Percentiles rank a stretch among this genome's conserved stretches.
These are phyloP conservation scores for Plutella xylostella DNA, from an alignment of 2,888 invertebrate species.

Conservation along the genomic window DNA sequence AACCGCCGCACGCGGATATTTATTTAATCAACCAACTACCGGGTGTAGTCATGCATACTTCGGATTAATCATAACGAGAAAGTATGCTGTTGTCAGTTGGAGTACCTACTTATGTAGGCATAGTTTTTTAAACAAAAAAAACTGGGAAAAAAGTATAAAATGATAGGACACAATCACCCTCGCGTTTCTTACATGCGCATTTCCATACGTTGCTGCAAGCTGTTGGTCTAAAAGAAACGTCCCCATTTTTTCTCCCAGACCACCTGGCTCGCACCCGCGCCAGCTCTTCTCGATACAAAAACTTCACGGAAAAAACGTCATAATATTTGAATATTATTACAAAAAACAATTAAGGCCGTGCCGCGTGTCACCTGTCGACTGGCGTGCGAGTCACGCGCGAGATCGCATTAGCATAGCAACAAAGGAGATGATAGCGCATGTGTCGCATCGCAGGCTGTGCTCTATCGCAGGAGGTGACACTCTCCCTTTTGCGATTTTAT, in stretches of 20 bases:
- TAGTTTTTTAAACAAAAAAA: too few relatives aligned
- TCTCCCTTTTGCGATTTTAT: slow-evolving; percentile 29
- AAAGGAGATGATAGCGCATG: slow-evolving; percentile 23
- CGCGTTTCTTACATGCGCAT: too few relatives aligned
- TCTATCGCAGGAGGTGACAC: slow-evolving; percentile 28
- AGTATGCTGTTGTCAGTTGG: too few relatives aligned
- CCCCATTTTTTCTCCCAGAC: slow-evolving; percentile 41
- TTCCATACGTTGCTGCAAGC: too few relatives aligned
- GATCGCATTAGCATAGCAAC: slow-evolving; percentile 63
- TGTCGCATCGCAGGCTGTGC: slow-evolving; percentile 6
- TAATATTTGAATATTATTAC: slow-evolving; percentile 68
- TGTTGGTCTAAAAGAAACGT: slow-evolving; percentile 42
- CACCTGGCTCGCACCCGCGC: slow-evolving; percentile 66
- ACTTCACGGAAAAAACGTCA: slow-evolving; percentile 51
- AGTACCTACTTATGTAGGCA: too few relatives aligned
- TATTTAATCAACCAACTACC: too few relatives aligned
- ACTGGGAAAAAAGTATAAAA: too few relatives aligned
- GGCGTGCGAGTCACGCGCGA: slow-evolving; percentile 44
- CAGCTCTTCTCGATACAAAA: slow-evolving; percentile 43
- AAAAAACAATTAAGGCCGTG: slow-evolving; percentile 68
- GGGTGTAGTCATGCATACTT: too few relatives aligned
- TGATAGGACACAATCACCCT: too few relatives aligned
- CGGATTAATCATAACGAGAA: too few relatives aligned
- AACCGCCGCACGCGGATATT: too few relatives aligned
- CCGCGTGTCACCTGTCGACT: slow-evolving; percentile 65